Conservation (phyloP, 2,113 vertebrate species). For the Haliaeetus leucogaster region DNA sequence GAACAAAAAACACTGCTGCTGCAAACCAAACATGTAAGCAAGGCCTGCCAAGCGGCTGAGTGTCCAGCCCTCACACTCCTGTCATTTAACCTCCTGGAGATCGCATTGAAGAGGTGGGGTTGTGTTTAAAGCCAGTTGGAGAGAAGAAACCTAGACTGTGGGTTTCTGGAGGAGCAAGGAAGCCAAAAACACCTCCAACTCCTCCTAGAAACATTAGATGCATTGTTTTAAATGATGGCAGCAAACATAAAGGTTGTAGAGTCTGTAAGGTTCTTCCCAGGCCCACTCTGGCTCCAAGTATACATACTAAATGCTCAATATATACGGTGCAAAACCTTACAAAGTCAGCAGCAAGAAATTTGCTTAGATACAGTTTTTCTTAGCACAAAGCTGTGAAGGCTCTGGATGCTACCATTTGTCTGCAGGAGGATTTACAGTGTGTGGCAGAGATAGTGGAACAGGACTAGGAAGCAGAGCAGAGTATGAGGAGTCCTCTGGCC, state of each 20-base stretch:
- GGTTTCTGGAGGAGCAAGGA: background rate
- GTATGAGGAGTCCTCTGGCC: background rate
- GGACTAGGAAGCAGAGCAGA: background rate
- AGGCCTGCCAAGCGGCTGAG: background rate
- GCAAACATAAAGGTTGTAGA: background rate
- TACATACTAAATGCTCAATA: rapidly evolving
- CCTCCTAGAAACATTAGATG: background rate
- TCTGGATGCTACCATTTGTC: background rate
- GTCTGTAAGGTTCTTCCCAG: background rate
- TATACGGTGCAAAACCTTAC: background rate
- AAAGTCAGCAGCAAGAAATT: background rate
- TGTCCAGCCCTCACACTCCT: background rate
- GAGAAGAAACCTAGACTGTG: background rate
- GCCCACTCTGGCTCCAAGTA: background rate
- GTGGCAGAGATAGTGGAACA: background rate
- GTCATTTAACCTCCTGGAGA: background rate
- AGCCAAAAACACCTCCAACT: background rate
- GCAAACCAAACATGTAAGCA: background rate
- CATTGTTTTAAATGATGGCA: background rate
- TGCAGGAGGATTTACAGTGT: background rate
- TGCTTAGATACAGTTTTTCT: background rate
- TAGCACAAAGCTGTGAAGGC: background rate
- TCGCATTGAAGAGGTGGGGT: background rate
- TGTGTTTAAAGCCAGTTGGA: background rate
- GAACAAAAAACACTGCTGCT: background rate